phyloP scores from a whole-genome alignment of 2,113 vertebrate species.

The Sterna hirundo region DNA sequence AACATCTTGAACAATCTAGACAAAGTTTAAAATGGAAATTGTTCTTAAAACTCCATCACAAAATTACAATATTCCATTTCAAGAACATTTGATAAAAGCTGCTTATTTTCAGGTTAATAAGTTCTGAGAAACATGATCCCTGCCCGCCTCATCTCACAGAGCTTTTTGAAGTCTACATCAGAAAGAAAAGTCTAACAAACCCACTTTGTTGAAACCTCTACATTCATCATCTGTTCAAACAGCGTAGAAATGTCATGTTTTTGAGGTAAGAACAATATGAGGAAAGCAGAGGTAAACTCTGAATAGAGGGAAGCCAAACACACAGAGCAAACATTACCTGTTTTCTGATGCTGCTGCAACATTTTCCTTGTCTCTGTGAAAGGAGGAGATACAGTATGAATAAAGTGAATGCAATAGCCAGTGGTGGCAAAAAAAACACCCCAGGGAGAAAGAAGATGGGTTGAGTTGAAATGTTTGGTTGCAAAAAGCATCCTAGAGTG shows the following conservation, averaged over 20 bases:
- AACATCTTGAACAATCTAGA: not conserved
- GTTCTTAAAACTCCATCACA: not conserved
- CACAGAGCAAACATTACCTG: slow-evolving; percentile 61
- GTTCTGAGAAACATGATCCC: not conserved
- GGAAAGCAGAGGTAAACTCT: not conserved
- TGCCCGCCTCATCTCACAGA: not conserved
- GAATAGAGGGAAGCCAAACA: not conserved
- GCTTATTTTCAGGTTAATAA: not conserved
- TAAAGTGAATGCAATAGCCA: not conserved
- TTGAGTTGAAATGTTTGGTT: slow-evolving; percentile 50
- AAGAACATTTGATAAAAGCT: not conserved
- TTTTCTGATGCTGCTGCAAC: slow-evolving; percentile 62
- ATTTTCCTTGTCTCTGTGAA: slow-evolving; percentile 73
- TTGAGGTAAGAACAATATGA: not conserved
- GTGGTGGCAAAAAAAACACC: not conserved
- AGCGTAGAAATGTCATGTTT: not conserved
- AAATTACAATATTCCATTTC: not conserved
- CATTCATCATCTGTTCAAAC: not conserved
- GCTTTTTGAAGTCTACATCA: not conserved
- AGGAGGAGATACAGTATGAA: slow-evolving; percentile 70
- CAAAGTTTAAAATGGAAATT: not conserved
- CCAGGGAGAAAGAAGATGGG: not conserved
- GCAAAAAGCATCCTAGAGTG: slow-evolving; percentile 58
- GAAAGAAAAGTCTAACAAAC: not conserved
- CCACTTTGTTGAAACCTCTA: not conserved